Evolutionary conservation across 2,888 invertebrate genomes (phyloP).

Genomic region (Aleiodes testaceus): DNA sequence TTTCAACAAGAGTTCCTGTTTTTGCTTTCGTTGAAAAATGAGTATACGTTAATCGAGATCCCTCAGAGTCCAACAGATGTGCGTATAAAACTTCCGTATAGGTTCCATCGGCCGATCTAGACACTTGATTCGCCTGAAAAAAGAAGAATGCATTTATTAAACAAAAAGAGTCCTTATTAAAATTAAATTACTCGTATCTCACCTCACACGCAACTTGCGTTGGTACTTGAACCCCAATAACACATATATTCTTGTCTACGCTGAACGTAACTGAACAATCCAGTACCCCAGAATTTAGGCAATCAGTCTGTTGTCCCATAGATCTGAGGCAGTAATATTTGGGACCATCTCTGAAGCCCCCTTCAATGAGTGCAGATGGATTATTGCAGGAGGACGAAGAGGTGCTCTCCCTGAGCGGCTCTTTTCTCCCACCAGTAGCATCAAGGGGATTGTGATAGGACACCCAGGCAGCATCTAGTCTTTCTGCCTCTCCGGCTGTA

Average conservation of each 20-base stretch:
- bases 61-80: slow-evolving; percentile 86
- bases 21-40: slow-evolving; percentile 86
- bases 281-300: slow-evolving; percentile 83
- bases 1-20: slow-evolving; percentile 84
- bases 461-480: slow-evolving; percentile 22
- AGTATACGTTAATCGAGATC: slow-evolving; percentile 85
- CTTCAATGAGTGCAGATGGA: slow-evolving; percentile 45
- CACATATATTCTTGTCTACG: slow-evolving; percentile 86
- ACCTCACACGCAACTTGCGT: slow-evolving; percentile 79
- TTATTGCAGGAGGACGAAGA: slow-evolving; percentile 32
- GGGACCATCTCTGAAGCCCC: slow-evolving; percentile 54
- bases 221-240: slow-evolving; percentile 84
- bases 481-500: slow-evolving; percentile 7
- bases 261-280: slow-evolving; percentile 87
- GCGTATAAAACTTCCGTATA: slow-evolving; percentile 89
- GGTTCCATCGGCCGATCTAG: slow-evolving; percentile 50
- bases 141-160: not conserved
- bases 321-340: slow-evolving; percentile 83
- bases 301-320: slow-evolving; percentile 81
- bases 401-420: slow-evolving; percentile 23
- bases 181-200: slow-evolving; percentile 34
- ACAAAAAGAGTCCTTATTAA: slow-evolving; percentile 3
- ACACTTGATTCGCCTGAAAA: slow-evolving; percentile 23
- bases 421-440: slow-evolving; percentile 38
- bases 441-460: slow-evolving; percentile 3